These are phyloP conservation scores for Cherax quadricarinatus DNA, from an alignment of 1,140 invertebrate genomes.

Conservation along the genomic window DNA sequence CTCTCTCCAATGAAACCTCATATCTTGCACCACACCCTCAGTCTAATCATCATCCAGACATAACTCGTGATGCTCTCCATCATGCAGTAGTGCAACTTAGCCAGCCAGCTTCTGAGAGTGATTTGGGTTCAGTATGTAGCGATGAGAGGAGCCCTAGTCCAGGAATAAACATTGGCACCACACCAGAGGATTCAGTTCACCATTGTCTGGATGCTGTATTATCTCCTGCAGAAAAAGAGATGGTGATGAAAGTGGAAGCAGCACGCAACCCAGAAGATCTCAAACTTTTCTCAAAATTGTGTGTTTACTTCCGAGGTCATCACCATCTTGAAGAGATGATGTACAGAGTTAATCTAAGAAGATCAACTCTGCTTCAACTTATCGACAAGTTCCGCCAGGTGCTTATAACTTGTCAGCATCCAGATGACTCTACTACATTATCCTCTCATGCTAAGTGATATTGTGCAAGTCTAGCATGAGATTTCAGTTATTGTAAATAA, in stretches of 20 bases:
- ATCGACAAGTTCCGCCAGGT: slow-evolving; percentile 96
- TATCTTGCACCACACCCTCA: slow-evolving; percentile 17
- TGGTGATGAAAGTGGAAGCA: slow-evolving; percentile 83
- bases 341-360: slow-evolving; percentile 94
- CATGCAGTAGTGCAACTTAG: slow-evolving; percentile 55
- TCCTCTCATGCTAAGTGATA: slow-evolving; percentile 33
- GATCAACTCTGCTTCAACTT: slow-evolving; percentile 91
- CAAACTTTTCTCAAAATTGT: slow-evolving; percentile 82
- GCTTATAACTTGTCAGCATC: slow-evolving; percentile 92
- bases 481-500: neutral
- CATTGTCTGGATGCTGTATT: slow-evolving; percentile 32
- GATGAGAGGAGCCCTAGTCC: slow-evolving; percentile 63
- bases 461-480: neutral
- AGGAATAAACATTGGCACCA: slow-evolving; percentile 34
- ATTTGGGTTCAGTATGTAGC: slow-evolving; percentile 65
- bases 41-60: slow-evolving; percentile 20
- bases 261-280: slow-evolving; percentile 86
- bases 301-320: slow-evolving; percentile 89
- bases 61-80: slow-evolving; percentile 51
- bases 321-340: slow-evolving; percentile 98
- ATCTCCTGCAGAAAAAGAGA: slow-evolving; percentile 80
- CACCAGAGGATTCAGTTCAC: slow-evolving; percentile 37
- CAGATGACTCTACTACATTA: slow-evolving; percentile 87
- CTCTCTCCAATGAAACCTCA: slow-evolving; percentile 33
- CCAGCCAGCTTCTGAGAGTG: slow-evolving; percentile 64